Percentiles rank a stretch among this genome's conserved stretches.
Evolutionary conservation across 1,140 invertebrate genomes (phyloP).

Genomic region (Hyposmocoma kahamanoa): DNA sequence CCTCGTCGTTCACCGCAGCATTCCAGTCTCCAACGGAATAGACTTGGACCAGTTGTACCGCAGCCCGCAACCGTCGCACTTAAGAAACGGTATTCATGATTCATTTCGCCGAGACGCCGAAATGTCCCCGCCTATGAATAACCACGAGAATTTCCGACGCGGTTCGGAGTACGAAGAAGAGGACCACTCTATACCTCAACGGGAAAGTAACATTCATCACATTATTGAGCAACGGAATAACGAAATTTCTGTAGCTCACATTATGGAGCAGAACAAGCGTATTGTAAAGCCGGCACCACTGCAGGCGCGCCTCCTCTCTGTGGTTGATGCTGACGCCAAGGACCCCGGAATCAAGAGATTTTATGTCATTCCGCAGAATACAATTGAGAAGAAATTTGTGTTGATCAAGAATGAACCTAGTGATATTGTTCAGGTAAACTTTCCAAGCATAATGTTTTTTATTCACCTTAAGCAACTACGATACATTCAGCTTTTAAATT

Average conservation of each 20-base stretch:
- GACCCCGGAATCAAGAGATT: conserved; percentile 48
- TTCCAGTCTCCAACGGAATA: conserved; percentile 39
- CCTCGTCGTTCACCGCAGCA: conserved; percentile 40
- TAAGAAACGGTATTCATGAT: conserved; percentile 54
- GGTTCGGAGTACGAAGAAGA: conserved; percentile 59
- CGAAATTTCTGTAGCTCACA: conserved; percentile 51
- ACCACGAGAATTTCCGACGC: conserved; percentile 56
- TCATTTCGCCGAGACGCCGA: conserved; percentile 39
- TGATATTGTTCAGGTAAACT: conserved; percentile 54
- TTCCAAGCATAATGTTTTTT: too few species aligned
- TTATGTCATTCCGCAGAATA: conserved; percentile 63
- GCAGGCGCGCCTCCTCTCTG: conserved; percentile 46
- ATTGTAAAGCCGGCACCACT: conserved; percentile 63
- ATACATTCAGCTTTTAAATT: too few species aligned
- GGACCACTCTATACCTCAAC: conserved; percentile 35
- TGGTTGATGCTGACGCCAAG: conserved; percentile 46
- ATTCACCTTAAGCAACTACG: too few species aligned
- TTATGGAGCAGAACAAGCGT: conserved; percentile 47
- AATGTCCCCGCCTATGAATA: conserved; percentile 40
- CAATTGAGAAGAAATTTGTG: conserved; percentile 62
- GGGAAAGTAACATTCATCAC: conserved; percentile 28
- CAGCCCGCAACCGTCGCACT: conserved; percentile 15
- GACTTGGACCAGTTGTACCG: conserved; percentile 44
- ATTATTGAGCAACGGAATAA: conserved; percentile 34
- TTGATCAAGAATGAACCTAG: conserved; percentile 68